phyloP scores from a whole-genome alignment of 1,140 invertebrate species.

The Drosophila eugracilis region DNA sequence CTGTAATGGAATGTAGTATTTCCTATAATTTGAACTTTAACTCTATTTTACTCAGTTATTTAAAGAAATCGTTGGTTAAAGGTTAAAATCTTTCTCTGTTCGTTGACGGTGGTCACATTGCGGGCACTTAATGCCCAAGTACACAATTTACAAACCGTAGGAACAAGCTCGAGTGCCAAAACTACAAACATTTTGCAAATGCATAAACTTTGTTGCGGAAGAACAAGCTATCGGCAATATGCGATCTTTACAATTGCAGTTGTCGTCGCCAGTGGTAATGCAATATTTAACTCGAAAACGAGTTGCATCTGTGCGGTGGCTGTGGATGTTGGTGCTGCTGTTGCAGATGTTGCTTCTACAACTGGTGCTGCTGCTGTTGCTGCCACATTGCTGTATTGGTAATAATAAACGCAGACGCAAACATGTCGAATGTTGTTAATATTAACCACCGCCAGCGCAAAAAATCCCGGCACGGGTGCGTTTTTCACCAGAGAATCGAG shows the following conservation, averaged over 20 bases:
- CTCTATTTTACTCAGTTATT: neutral
- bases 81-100: neutral
- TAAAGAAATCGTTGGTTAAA: too few species aligned
- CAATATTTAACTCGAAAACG: constrained; percentile 54
- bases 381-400: constrained; percentile 43
- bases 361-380: constrained; percentile 1
- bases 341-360: neutral
- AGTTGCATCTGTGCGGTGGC: constrained; percentile 37
- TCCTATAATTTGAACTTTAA: too few species aligned
- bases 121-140: constrained; percentile 24
- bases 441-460: constrained; percentile 51
- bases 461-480: constrained; percentile 32
- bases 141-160: constrained; percentile 13
- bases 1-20: too few species aligned
- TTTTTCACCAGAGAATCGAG: constrained; percentile 22
- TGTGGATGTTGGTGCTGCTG: constrained; percentile 38
- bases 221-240: constrained; percentile 36
- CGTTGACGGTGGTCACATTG: constrained; percentile 32
- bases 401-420: constrained; percentile 69
- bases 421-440: constrained; percentile 74
- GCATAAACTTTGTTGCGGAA: constrained; percentile 40
- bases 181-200: constrained; percentile 47
- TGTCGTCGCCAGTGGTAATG: constrained; percentile 55
- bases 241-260: constrained; percentile 48
- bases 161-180: constrained; percentile 16